These are phyloP conservation scores for Thaleichthys pacificus DNA, from an alignment of 2,797 vertebrate species.

Conservation along the genomic window DNA sequence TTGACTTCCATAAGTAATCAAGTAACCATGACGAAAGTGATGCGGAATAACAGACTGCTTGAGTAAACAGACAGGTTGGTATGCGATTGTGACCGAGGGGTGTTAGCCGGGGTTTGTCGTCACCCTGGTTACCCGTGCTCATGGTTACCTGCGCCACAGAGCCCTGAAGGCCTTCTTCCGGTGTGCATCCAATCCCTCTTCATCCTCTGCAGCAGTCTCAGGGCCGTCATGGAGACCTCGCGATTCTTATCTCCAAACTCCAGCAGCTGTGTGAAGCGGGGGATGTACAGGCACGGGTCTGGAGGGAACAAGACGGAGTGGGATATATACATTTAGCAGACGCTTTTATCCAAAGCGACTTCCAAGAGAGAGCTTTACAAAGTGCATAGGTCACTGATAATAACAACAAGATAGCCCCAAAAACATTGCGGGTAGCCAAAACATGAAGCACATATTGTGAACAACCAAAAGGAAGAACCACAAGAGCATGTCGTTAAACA, in stretches of 20 bases:
- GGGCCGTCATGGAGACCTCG: slow-evolving; percentile 94
- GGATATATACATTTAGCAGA: not conserved
- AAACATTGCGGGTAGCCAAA: too few species aligned
- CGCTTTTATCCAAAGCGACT: too few species aligned
- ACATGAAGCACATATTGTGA: too few species aligned
- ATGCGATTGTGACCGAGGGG: not conserved
- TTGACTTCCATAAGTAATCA: too few species aligned
- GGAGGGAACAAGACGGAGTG: slow-evolving; percentile 9
- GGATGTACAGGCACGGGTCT: slow-evolving; percentile 97
- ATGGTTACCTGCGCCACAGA: slow-evolving; percentile 91
- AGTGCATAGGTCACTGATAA: too few species aligned
- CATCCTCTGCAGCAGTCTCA: slow-evolving; percentile 94
- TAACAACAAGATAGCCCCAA: too few species aligned
- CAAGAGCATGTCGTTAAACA: too few species aligned
- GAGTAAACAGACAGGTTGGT: too few species aligned
- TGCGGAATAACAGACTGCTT: too few species aligned
- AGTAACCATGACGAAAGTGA: too few species aligned
- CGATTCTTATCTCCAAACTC: slow-evolving; percentile 97
- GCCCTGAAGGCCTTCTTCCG: slow-evolving; percentile 91
- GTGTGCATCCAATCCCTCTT: slow-evolving; percentile 99
- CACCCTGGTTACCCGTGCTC: slow-evolving; percentile 24
- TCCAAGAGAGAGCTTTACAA: too few species aligned
- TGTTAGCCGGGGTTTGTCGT: not conserved
- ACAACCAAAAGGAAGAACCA: too few species aligned
- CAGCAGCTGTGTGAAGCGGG: slow-evolving; percentile 93